phyloP scores from a whole-genome alignment of 2,888 invertebrate genomes.

The Rotaria macrura region DNA sequence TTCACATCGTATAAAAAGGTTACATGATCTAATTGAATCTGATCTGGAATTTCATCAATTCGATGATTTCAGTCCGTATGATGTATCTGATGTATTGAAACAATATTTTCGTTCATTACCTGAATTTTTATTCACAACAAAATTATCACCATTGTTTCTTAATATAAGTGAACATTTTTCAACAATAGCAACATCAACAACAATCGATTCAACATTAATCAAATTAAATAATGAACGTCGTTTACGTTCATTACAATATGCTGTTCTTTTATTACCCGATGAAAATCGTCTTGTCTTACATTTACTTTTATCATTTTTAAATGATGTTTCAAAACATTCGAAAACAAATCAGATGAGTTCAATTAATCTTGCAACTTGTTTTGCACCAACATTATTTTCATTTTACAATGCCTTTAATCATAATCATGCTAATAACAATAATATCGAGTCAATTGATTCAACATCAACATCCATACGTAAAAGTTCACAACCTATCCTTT shows the following conservation, averaged over 20 bases:
- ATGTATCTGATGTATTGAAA: constrained; percentile 88
- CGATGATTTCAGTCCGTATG: constrained; percentile 78
- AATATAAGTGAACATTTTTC: constrained; percentile 40
- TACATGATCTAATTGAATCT: constrained; percentile 24
- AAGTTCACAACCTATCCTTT: constrained; percentile 20
- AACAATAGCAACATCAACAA: neutral
- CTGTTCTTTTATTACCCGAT: constrained; percentile 75
- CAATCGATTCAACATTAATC: constrained; percentile 8
- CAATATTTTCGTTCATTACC: constrained; percentile 90
- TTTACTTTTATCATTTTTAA: constrained; percentile 72
- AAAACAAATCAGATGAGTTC: constrained; percentile 51
- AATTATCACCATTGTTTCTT: constrained; percentile 83
- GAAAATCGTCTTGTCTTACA: constrained; percentile 85
- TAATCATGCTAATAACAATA: neutral
- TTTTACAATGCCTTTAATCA: constrained; percentile 34
- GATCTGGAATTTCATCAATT: constrained; percentile 43
- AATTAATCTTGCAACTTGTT: constrained; percentile 66
- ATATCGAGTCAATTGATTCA: neutral
- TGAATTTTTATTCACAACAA: constrained; percentile 80
- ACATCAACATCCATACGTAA: neutral
- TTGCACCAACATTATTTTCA: constrained; percentile 80
- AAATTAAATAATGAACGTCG: constrained; percentile 22
- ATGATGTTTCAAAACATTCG: constrained; percentile 57
- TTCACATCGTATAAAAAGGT: neutral
- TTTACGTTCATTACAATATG: constrained; percentile 72